Evolutionary conservation across 2,888 invertebrate species (phyloP).

Genomic region (Andrena flavipes): DNA sequence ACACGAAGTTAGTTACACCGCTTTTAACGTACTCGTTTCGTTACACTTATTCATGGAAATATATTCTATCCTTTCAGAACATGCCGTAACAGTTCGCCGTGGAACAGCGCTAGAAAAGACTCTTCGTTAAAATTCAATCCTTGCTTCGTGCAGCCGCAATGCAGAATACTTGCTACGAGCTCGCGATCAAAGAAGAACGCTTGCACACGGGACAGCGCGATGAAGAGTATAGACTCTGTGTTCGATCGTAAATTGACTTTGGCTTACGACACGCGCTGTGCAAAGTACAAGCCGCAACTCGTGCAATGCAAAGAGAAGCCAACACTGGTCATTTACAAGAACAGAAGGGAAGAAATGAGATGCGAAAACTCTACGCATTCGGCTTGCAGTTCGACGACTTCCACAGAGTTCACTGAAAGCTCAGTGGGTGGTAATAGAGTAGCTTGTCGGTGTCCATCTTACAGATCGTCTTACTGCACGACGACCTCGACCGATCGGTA

Average conservation of each 20-base stretch:
- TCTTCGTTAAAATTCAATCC: not conserved
- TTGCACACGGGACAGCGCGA: not conserved
- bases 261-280: not conserved
- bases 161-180: not conserved
- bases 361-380: conserved; percentile 22
- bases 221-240: not conserved
- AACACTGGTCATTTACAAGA: conserved; percentile 12
- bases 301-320: conserved; percentile 15
- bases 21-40: not conserved
- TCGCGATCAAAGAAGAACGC: not conserved
- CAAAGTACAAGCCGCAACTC: not conserved
- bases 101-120: not conserved
- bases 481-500: not conserved
- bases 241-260: not conserved
- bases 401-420: not conserved
- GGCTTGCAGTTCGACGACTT: conserved; percentile 22
- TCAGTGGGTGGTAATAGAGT: not conserved
- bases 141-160: not conserved
- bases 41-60: not conserved
- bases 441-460: not conserved
- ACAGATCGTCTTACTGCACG: not conserved
- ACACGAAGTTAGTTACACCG: conserved; percentile 37
- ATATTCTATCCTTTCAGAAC: conserved; percentile 22
- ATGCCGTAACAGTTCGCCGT: not conserved
- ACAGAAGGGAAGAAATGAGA: not conserved